phyloP scores from a whole-genome alignment of 2,113 vertebrate species.

The Anarhynchus alexandrinus region DNA sequence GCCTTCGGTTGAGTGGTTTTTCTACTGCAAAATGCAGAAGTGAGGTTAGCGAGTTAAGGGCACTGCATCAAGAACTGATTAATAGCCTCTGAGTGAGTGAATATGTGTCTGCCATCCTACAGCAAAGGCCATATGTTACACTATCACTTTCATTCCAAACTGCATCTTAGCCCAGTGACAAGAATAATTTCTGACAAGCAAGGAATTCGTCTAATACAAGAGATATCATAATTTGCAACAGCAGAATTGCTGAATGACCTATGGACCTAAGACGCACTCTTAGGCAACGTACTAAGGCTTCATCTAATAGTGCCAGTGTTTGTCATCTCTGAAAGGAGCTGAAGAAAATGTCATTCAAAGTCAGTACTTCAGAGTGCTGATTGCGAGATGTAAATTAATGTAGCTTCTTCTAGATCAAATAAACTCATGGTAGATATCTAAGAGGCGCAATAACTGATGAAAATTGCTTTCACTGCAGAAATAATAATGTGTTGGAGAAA shows the following conservation, averaged over 20 bases:
- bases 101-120: conserved; percentile 62
- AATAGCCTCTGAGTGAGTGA: conserved; percentile 70
- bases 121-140: conserved; percentile 71
- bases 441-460: background rate
- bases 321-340: conserved; percentile 36
- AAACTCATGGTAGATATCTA: background rate
- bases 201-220: conserved; percentile 42
- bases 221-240: conserved; percentile 49
- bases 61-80: conserved; percentile 63
- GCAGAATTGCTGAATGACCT: conserved; percentile 66
- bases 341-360: conserved; percentile 29
- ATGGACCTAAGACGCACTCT: background rate
- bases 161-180: conserved; percentile 53
- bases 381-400: conserved; percentile 20
- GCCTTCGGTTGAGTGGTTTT: background rate
- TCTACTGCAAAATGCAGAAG: conserved; percentile 7
- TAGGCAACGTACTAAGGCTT: conserved; percentile 42
- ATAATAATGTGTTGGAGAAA: background rate
- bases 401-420: background rate
- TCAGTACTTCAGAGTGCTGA: background rate
- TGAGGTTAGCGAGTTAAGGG: conserved; percentile 32
- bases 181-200: conserved; percentile 69
- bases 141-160: conserved; percentile 67
- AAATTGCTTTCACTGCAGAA: conserved; percentile 1
- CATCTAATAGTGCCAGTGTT: conserved; percentile 46